Conservation (phyloP, 2,797 vertebrate species). For the Propithecus deckenii region DNA sequence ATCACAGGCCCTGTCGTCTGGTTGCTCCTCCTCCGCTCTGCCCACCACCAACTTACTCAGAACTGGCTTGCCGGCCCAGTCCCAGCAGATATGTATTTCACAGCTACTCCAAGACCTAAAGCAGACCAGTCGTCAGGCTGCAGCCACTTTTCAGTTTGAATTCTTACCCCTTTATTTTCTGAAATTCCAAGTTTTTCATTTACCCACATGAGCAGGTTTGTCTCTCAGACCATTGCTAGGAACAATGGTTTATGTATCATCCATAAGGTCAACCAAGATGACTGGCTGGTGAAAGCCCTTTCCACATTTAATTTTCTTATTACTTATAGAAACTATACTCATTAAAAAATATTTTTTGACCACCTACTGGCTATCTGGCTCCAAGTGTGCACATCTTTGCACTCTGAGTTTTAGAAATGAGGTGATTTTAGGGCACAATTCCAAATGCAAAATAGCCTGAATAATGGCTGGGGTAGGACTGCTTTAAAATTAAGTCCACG, state of each 20-base stretch:
- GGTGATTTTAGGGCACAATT: background rate
- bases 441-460: background rate
- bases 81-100: background rate
- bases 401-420: background rate
- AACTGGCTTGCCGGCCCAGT: background rate
- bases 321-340: background rate
- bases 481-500: background rate
- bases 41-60: background rate
- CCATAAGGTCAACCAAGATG: background rate
- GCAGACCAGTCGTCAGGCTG: background rate
- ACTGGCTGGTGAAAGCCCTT: background rate
- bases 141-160: background rate
- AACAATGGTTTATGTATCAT: background rate
- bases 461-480: background rate
- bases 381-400: background rate
- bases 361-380: background rate
- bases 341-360: constrained; percentile 1
- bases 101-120: background rate
- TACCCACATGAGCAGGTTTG: background rate
- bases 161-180: background rate
- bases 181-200: constrained; percentile 13
- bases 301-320: background rate
- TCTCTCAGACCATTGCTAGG: background rate
- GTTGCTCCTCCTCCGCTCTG: background rate
- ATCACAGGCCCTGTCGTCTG: background rate